Base-by-base conservation (phyloP, 2,797 vertebrate species). In the Brotula barbata region DNA sequence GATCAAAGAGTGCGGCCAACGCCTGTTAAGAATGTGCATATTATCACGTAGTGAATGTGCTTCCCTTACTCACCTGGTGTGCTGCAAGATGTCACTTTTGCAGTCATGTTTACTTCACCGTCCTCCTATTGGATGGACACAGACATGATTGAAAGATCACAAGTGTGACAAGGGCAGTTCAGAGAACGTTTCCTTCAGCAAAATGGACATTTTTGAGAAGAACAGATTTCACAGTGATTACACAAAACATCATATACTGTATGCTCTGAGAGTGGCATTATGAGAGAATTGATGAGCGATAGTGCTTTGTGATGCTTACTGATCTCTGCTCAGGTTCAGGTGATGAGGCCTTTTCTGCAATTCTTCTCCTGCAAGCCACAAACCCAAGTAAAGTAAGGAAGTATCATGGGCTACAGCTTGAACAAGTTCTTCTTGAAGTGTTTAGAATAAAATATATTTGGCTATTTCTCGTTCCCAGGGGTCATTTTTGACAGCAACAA, bases 281-380 rank as follows among this genome's bases (percentile, higher is more conserved):
- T n/a, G n/a, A n/a, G n/a, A n/a, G n/a, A n/a, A n/a, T n/a, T n/a
- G n/a, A n/a, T n/a, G n/a, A n/a, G n/a, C n/a, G n/a, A n/a, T n/a
- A n/a, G n/a, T n/a, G n/a, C n/a, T n/a, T 10, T 10, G 8, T 11
- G 8, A 52, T 21, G 93, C 96, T 95, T 77, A 98, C 97, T 58
- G 84, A 83, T 93, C 92, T 98, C 82, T 93, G 93, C 53, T 99
- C 97, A 47, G 93, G 83, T 86, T 98, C 97, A 86, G 92, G 83
- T 43, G 94, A 94, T 31, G 96, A 95, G 86, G 94, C 94, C 88
- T 98, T 98, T 80, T 99, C 97, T 78, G 94, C 94, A 83, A 99
- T 99, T 91, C 94, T 94, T 92, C 97, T 96, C 90, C 96, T 98
- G 79, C 9, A 54, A 58, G 6, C 73, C 0, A 42, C 0, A 41